phyloP scores from a whole-genome alignment of 2,113 vertebrate species.

The Bostrychus sinensis region DNA sequence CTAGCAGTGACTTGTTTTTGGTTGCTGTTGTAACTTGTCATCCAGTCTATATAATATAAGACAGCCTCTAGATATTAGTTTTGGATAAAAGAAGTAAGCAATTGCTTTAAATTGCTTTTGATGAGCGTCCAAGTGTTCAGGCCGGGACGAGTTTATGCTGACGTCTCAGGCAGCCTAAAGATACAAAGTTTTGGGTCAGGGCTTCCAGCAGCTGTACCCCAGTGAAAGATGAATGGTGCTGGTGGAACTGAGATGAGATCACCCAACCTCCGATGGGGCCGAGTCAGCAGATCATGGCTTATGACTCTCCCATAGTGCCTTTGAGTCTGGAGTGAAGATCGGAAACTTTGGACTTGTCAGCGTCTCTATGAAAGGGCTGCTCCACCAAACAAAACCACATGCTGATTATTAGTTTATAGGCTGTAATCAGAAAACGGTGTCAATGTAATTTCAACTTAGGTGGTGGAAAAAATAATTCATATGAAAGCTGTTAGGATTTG shows the following conservation, averaged over 20 bases:
- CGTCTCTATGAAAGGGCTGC: conserved; percentile 32
- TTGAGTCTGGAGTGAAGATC: conserved; percentile 37
- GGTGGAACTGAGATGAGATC: conserved; percentile 57
- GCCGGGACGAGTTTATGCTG: conserved; percentile 6
- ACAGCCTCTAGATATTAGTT: not conserved
- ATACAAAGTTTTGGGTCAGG: conserved; percentile 31
- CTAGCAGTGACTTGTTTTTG: not conserved
- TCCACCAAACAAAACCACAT: conserved; percentile 19
- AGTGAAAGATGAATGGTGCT: conserved; percentile 38
- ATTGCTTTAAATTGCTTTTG: not conserved
- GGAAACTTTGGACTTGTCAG: conserved; percentile 65
- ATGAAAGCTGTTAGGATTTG: not conserved
- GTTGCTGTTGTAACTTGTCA: not conserved
- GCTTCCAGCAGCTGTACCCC: conserved; percentile 31
- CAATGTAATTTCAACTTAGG: not conserved
- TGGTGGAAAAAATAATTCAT: not conserved
- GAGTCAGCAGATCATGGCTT: conserved; percentile 65
- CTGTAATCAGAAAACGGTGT: not conserved
- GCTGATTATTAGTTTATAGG: not conserved
- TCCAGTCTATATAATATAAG: not conserved
- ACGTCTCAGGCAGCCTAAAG: conserved; percentile 27
- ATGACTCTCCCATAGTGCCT: conserved; percentile 52
- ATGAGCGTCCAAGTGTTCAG: not conserved
- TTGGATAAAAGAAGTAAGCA: not conserved
- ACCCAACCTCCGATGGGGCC: conserved; percentile 40